These are phyloP conservation scores for Drosophila mojavensis DNA, from an alignment of 1,140 invertebrate genomes.

Conservation along the genomic window DNA sequence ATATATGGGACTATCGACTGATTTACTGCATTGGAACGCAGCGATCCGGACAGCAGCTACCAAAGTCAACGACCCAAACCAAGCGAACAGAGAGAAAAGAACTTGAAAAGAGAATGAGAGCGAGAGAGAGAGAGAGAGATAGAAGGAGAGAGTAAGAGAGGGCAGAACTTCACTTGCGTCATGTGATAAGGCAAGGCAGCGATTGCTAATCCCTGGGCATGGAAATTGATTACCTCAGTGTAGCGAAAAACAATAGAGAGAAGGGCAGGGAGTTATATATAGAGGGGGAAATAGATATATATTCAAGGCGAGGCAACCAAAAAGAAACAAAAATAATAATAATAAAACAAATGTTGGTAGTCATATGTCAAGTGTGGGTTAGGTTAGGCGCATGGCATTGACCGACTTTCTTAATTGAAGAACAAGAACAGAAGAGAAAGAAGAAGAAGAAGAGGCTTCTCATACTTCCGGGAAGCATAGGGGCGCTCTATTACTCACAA, in stretches of 20 bases:
- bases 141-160: not conserved
- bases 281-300: too few relatives aligned
- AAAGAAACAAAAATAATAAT: slow-evolving; percentile 10
- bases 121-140: not conserved
- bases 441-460: not conserved
- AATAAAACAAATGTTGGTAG: not conserved
- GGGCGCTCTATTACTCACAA: slow-evolving; percentile 33
- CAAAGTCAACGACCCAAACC: slow-evolving; percentile 60
- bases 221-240: slow-evolving; percentile 65
- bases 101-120: not conserved
- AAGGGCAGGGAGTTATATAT: not conserved
- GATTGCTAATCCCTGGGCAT: slow-evolving; percentile 37
- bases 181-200: slow-evolving; percentile 40
- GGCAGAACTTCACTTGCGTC: slow-evolving; percentile 24
- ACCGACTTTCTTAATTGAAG: slow-evolving; percentile 65
- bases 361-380: slow-evolving; percentile 49
- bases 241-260: not conserved
- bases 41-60: slow-evolving; percentile 28
- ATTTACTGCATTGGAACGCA: slow-evolving; percentile 72
- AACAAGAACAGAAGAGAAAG: slow-evolving; percentile 6
- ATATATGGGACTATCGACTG: slow-evolving; percentile 58
- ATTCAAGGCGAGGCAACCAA: slow-evolving; percentile 54
- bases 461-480: not conserved
- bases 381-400: slow-evolving; percentile 61
- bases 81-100: slow-evolving; percentile 4